Conservation (phyloP, 2,113 vertebrate genomes). For the Bungarus multicinctus region DNA sequence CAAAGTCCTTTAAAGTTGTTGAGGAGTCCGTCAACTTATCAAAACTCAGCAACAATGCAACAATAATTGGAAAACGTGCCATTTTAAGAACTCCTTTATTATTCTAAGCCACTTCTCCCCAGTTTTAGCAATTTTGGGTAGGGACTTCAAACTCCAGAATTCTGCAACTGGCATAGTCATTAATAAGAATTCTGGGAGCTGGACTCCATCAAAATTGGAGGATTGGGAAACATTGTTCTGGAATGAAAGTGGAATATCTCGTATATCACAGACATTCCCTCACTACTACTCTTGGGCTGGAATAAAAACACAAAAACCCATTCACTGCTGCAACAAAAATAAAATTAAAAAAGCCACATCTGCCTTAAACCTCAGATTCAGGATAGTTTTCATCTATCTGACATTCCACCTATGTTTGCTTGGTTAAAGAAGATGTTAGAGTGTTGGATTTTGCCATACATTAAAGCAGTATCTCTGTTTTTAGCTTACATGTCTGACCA, state of each 20-base stretch:
- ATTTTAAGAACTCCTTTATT: neutral
- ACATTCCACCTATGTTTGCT: neutral
- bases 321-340: neutral
- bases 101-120: neutral
- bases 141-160: neutral
- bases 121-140: neutral
- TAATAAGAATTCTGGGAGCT: neutral
- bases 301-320: neutral
- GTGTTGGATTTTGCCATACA: neutral
- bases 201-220: neutral
- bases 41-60: neutral
- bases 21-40: neutral
- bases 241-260: neutral
- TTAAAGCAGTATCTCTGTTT: neutral
- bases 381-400: neutral
- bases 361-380: neutral
- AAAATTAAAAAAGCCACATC: neutral
- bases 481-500: neutral
- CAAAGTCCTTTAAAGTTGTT: neutral
- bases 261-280: neutral
- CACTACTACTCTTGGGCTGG: neutral
- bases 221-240: neutral
- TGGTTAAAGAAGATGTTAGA: neutral
- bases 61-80: neutral
- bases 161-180: neutral